Conservation (phyloP, 2,888 invertebrate genomes). For the Artemia sp. region DNA sequence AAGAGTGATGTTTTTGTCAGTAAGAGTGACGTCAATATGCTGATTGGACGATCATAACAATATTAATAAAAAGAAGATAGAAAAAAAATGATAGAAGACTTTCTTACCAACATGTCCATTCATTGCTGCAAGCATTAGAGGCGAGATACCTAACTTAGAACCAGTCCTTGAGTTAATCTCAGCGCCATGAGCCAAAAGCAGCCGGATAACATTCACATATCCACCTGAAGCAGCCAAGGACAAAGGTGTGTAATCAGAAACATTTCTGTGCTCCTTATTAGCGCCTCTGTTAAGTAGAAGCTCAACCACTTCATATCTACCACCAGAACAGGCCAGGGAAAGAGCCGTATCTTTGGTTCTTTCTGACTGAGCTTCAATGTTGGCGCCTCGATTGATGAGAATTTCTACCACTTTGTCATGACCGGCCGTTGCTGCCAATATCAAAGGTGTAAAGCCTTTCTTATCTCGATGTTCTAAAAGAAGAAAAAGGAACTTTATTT, state of each 20-base stretch:
- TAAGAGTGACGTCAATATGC: too few species aligned
- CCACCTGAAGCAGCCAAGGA: conserved; percentile 95
- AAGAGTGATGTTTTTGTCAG: too few species aligned
- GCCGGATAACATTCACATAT: conserved; percentile 91
- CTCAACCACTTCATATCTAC: conserved; percentile 89
- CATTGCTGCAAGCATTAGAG: conserved; percentile 98
- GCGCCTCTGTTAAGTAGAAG: conserved; percentile 69
- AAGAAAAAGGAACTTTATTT: conserved; percentile 18
- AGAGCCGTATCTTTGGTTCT: conserved; percentile 96
- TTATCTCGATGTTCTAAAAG: conserved; percentile 79
- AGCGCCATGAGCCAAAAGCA: conserved; percentile 79
- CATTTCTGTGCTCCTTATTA: conserved; percentile 95
- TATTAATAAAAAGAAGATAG: too few species aligned
- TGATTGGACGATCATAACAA: too few species aligned
- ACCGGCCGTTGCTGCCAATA: conserved; percentile 90
- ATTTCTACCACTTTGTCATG: conserved; percentile 82
- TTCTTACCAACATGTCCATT: conserved; percentile 63
- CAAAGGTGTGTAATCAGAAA: conserved; percentile 97
- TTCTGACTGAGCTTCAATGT: conserved; percentile 96
- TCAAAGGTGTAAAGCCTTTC: conserved; percentile 94
- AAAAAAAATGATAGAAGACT: neutral
- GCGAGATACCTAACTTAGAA: conserved; percentile 92
- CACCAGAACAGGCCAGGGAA: conserved; percentile 91
- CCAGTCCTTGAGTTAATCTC: conserved; percentile 97
- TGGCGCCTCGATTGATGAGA: conserved; percentile 80